Evolutionary conservation across 2,113 vertebrate species (phyloP).

Genomic region (Centrocercus urophasianus): DNA sequence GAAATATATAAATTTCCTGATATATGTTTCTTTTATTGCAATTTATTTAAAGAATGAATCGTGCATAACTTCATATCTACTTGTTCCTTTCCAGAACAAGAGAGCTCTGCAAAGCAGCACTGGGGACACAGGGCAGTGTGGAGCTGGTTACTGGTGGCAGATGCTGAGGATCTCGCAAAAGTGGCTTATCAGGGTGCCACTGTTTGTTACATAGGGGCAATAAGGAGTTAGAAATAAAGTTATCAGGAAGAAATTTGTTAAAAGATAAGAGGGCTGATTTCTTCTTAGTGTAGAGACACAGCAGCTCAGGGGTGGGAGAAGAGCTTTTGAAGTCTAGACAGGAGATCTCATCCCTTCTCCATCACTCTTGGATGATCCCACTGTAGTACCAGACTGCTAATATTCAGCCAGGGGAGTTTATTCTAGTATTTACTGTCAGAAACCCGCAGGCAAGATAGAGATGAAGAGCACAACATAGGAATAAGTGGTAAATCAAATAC

Average conservation of each 20-base stretch:
- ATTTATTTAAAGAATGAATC: background rate
- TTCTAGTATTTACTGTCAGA: background rate
- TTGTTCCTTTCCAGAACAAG: background rate
- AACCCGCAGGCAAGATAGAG: background rate
- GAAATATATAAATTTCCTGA: background rate
- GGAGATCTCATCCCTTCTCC: conserved; percentile 2
- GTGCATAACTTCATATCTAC: rapidly evolving
- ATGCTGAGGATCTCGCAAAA: background rate
- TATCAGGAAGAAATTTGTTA: background rate
- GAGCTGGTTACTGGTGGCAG: background rate
- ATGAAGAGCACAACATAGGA: background rate
- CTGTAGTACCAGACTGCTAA: background rate
- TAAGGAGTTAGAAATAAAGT: background rate
- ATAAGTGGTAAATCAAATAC: background rate
- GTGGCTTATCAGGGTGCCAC: background rate
- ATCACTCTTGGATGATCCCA: background rate
- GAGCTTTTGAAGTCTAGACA: conserved; percentile 18
- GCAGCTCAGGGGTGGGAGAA: background rate
- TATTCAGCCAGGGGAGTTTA: background rate
- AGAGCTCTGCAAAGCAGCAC: background rate
- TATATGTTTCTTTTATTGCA: background rate
- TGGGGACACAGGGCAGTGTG: background rate
- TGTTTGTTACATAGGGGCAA: background rate
- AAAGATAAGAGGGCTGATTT: conserved; percentile 17
- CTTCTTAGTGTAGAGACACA: background rate